Conservation (phyloP, 1,140 invertebrate species). For the Drosophila lacertosa region DNA sequence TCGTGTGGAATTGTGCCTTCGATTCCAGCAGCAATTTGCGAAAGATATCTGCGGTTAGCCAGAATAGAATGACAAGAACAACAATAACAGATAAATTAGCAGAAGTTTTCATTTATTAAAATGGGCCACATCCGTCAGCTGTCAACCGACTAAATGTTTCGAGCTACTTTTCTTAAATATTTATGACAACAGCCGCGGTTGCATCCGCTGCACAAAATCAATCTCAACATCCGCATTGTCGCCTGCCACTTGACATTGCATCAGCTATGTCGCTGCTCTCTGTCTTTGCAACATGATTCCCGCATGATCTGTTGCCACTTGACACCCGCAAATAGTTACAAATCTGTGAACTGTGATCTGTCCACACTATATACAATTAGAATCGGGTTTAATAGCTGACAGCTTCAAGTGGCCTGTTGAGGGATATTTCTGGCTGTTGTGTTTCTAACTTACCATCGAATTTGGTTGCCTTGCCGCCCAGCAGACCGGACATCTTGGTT, state of each 20-base stretch:
- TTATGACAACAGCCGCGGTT: constrained; percentile 42
- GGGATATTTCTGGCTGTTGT: constrained; percentile 24
- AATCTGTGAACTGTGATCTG: constrained; percentile 42
- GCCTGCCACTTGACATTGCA: constrained; percentile 58
- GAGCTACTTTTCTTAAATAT: constrained; percentile 48
- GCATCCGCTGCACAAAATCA: constrained; percentile 61
- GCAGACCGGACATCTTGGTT: constrained; percentile 81
- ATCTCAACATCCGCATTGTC: constrained; percentile 72
- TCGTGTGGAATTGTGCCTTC: constrained; percentile 93
- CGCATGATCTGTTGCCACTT: constrained; percentile 65
- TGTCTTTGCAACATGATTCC: constrained; percentile 52
- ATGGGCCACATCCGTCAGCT: constrained; percentile 65
- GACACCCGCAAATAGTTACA: constrained; percentile 55
- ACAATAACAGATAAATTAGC: constrained; percentile 20
- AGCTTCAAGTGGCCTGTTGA: constrained; percentile 65
- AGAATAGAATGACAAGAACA: background rate
- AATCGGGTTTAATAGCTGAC: constrained; percentile 40
- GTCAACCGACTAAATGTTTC: constrained; percentile 47
- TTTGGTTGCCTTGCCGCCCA: constrained; percentile 84
- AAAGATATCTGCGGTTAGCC: constrained; percentile 91
- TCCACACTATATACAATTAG: constrained; percentile 36
- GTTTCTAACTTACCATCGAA: constrained; percentile 84
- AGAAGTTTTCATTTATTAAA: constrained; percentile 42
- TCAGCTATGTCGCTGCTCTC: background rate
- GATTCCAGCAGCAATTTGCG: constrained; percentile 92